Evolutionary conservation across 2,113 vertebrate species (phyloP), one percentile per base, ranked within the genome.

Genomic region (Dicrurus megarhynchus): DNA sequence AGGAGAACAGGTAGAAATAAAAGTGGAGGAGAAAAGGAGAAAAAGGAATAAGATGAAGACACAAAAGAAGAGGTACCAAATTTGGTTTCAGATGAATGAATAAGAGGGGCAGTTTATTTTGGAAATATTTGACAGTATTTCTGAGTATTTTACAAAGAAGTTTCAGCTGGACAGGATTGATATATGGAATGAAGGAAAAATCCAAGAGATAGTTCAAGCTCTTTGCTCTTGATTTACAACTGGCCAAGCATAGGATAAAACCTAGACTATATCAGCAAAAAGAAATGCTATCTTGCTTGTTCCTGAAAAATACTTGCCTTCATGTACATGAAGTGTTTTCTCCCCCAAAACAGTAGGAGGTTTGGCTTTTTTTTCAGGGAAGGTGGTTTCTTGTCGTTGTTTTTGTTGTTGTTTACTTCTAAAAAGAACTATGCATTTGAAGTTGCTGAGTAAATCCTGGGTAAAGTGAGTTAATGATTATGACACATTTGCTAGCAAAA

Each of bases 291-390:
- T 2, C 5, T 59, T 92, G 28, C 17, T 60, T 75, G 5, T 30
- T 78, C 1, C 0, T 44, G 52, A 49, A 90, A 82, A 88, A 64
- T 22, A 42, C 4, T 65, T 61, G 14, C 4, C 2, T 28, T 47
- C 35, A 52, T 80, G 11, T 19, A 56, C 1, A 6, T 7, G 5
- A 4, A 68, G 27, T 24, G 2, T 71, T 81, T 84, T 78, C 11
- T 37, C 3, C 7, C 12, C 7, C 17, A 27, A 15, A 76, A 56
- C 3, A 9, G 5, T 33, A 24, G 7, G 7, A 60, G 11, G 2
- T 56, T 9, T 8, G 7, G 1, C 0, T 2, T 35, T 61, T 61
- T 44, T 30, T 20, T 20, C 5, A 17, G 33, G 4, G 49, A 8
- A 53, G 11, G 7, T 11, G 5, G 1, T 49, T 42, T 19, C n/a